Base-by-base conservation (phyloP, 2,113 vertebrate genomes). In the Eretmochelys imbricata region DNA sequence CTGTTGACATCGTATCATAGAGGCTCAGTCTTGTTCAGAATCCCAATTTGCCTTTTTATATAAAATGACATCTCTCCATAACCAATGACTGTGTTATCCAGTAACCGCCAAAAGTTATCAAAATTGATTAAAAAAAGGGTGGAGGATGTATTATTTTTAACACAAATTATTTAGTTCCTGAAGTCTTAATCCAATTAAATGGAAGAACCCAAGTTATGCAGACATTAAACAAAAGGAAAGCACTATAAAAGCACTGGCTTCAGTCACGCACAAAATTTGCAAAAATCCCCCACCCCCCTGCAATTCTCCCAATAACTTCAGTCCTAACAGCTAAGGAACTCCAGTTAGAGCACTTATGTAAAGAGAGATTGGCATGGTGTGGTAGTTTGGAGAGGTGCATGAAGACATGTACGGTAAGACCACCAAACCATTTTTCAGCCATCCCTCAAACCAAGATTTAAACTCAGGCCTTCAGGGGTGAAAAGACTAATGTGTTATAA, bases 81-180 rank as follows among this genome's bases (percentile, higher is more conserved):
- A 80, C 62, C 90, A 90, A 42, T 1, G 10, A 87, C 82, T 94
- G 88, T 96, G 59, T 95, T 93, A 95, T 84, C 27, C 92, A 72
- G 87, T 91, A 95, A 93, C 87, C 85, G 89, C 95, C 93, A 38
- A 91, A 95, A 97, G 96, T 93, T 94, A 96, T 96, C 93, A 6
- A 97, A 94, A 96, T 89, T 93, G 85, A 86, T 95, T 90, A 93
- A 91, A 97, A 97, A 96, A 95, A 91, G 82, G 14, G 84, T 89
- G 89, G n/a, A 46, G 91, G 72, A 86, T 84, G 55, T 89, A 19
- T 80, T 96, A 91, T 95, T 96, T 96, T 96, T 96, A 95, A 94
- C 80, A 85, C 11, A 51, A 94, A 94, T 92, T 38, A 88, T 83
- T 96, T 93, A 53, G 22, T 51, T 96, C 85, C 89, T 93, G 85